Evolutionary conservation across 2,797 vertebrate species (phyloP).

Genomic region (Thripadectes ignobilis): DNA sequence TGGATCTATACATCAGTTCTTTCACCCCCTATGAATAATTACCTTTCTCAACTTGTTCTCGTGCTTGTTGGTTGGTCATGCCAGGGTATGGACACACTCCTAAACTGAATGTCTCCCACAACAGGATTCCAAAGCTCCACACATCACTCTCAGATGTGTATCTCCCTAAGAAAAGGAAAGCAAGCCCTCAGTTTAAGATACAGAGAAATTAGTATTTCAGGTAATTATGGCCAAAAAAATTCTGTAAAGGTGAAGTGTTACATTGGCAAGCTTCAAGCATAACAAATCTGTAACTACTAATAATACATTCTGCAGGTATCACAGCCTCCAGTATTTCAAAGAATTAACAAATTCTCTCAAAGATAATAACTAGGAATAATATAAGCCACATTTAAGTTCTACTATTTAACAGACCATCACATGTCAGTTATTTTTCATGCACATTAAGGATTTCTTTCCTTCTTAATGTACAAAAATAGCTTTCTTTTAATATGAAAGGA

Average conservation of each 20-base stretch:
- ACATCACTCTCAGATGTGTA: constrained; percentile 97
- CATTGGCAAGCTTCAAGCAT: neutral
- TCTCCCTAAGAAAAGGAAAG: constrained; percentile 80
- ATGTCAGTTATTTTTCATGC: neutral
- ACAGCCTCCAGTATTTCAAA: neutral
- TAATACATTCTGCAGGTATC: neutral
- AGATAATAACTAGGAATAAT: neutral
- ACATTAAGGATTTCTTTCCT: neutral
- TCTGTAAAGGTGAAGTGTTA: neutral
- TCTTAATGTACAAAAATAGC: neutral
- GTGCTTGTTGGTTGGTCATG: constrained; percentile 97
- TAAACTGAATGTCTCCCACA: constrained; percentile 97
- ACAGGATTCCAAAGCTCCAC: constrained; percentile 96
- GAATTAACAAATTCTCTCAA: neutral
- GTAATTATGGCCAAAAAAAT: neutral
- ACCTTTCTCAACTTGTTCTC: constrained; percentile 98
- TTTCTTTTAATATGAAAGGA: neutral
- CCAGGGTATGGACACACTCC: constrained; percentile 96
- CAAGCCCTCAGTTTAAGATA: neutral
- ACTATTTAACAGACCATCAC: neutral
- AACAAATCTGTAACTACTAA: neutral
- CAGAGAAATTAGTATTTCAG: neutral
- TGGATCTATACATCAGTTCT: neutral
- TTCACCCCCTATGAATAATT: neutral
- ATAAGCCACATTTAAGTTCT: neutral